phyloP scores from a whole-genome alignment of 2,113 vertebrate genomes.

The Apteryx owenii region DNA sequence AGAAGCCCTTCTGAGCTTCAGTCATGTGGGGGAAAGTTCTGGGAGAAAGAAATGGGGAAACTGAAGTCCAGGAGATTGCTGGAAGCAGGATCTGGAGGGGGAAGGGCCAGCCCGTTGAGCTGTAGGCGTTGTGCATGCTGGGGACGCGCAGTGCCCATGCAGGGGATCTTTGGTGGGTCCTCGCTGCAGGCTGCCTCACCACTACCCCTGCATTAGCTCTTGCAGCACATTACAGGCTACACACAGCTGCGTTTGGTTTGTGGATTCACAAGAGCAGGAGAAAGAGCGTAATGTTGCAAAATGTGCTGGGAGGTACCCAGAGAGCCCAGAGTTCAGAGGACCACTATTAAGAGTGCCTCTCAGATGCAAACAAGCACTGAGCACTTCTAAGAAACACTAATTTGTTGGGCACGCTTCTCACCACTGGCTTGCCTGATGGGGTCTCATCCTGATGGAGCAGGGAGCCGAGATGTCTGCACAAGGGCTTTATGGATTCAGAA shows the following conservation, averaged over 20 bases:
- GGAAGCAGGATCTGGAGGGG: neutral
- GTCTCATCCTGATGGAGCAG: neutral
- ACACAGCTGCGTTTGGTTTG: rapidly evolving
- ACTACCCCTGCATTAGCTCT: too few species aligned
- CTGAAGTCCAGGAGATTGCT: neutral
- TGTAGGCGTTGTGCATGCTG: too few species aligned
- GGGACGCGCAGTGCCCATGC: too few species aligned
- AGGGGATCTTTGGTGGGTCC: neutral
- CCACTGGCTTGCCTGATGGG: rapidly evolving
- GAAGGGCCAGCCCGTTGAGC: neutral
- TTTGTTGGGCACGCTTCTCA: neutral
- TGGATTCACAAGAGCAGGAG: neutral
- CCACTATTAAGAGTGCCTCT: neutral
- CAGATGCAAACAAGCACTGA: neutral
- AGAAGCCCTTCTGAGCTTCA: neutral
- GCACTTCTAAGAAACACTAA: neutral
- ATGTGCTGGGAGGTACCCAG: neutral
- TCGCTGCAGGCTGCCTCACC: too few species aligned
- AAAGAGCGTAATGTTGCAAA: neutral
- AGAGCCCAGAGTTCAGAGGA: neutral
- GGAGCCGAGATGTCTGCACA: neutral
- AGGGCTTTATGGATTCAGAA: neutral
- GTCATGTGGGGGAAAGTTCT: neutral
- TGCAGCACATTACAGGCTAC: neutral
- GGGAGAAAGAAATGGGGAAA: neutral